A percentile compares a stretch with the other conserved stretches of the same genome.
Conservation (phyloP, 1,140 invertebrate species). For the Pristionchus pacificus region DNA sequence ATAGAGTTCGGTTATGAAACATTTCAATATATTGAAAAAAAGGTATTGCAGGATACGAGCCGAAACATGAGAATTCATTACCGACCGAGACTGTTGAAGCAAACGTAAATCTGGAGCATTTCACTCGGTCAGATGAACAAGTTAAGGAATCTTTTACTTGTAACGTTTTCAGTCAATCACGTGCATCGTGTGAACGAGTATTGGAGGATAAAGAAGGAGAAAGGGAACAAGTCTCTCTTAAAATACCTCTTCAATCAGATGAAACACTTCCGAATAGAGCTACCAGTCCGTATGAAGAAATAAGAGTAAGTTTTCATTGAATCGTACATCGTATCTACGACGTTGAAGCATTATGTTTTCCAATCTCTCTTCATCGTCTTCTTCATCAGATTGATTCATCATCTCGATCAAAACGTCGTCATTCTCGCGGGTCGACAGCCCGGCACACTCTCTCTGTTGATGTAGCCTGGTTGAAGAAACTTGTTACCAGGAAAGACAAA, state of each 20-base stretch:
- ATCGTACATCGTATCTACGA: conserved; percentile 2
- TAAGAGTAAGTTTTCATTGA: conserved; percentile 18
- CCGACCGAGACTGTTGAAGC: neutral
- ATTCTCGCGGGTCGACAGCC: conserved; percentile 38
- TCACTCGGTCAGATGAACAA: neutral
- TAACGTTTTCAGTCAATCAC: conserved; percentile 3
- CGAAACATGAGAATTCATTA: conserved; percentile 4
- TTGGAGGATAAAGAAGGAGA: conserved; percentile 12
- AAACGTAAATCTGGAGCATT: neutral
- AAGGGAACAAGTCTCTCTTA: conserved; percentile 7
- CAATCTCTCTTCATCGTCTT: conserved; percentile 1
- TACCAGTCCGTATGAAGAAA: conserved; percentile 17
- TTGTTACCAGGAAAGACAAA: conserved; percentile 38
- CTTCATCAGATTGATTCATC: conserved; percentile 4
- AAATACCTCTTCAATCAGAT: too few relatives aligned
- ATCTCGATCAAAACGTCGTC: conserved; percentile 1
- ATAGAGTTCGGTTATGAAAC: too few relatives aligned
- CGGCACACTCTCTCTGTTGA: conserved; percentile 52
- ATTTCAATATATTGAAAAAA: neutral
- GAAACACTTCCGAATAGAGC: conserved; percentile 4
- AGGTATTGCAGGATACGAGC: neutral
- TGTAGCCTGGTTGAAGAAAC: conserved; percentile 48
- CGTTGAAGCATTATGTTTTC: conserved; percentile 5
- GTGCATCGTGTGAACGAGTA: conserved; percentile 1
- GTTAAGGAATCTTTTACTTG: neutral